These are phyloP conservation scores for Drosophila pseudoobscura DNA, from an alignment of 1,140 invertebrate genomes.

Conservation along the genomic window DNA sequence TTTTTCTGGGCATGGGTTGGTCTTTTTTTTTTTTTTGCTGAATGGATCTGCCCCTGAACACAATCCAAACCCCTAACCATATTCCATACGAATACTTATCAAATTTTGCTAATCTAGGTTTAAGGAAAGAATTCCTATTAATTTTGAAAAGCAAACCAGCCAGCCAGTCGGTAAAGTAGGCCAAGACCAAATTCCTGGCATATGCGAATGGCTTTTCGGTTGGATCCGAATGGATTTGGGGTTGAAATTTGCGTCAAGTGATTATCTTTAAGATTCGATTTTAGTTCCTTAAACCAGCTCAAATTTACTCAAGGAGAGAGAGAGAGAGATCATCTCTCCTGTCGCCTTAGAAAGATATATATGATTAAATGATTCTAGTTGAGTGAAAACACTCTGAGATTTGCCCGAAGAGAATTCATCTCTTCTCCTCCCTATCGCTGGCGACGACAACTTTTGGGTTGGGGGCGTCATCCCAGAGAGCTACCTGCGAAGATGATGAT, in stretches of 20 bases:
- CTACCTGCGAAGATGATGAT: constrained; percentile 29
- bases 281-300: too few relatives aligned
- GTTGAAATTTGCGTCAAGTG: too few relatives aligned
- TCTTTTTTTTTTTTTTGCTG: constrained; percentile 35
- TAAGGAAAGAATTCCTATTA: constrained; percentile 24
- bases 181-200: constrained; percentile 22
- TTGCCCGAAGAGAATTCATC: not conserved
- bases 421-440: not conserved
- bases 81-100: constrained; percentile 22
- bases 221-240: not conserved
- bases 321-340: too few relatives aligned
- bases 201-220: constrained; percentile 8
- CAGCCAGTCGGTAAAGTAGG: constrained; percentile 11
- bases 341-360: not conserved
- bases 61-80: constrained; percentile 3
- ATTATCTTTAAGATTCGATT: too few relatives aligned
- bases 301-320: too few relatives aligned
- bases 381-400: not conserved
- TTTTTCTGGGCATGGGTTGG: constrained; percentile 37
- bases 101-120: constrained; percentile 44
- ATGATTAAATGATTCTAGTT: constrained; percentile 13
- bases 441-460: not conserved
- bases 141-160: constrained; percentile 1
- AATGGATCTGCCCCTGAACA: not conserved
- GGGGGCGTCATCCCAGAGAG: constrained; percentile 14